These are phyloP conservation scores for Notolabrus celidotus DNA, from an alignment of 2,797 vertebrate genomes.

Conservation along the genomic window DNA sequence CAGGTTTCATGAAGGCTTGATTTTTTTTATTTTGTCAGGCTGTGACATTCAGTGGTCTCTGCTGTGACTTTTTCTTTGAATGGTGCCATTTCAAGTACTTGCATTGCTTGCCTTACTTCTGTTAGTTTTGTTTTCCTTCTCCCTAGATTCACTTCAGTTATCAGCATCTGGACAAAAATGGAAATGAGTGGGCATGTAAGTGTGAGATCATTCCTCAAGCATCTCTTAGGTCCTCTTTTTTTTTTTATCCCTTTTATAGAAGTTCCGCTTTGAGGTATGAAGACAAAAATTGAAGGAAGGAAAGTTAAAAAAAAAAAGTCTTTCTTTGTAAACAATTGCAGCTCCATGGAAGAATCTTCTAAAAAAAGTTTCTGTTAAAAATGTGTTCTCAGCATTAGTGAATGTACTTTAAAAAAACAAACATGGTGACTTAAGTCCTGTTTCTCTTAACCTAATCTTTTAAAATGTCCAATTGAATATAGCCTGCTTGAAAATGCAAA, in stretches of 20 bases:
- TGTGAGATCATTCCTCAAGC: not conserved
- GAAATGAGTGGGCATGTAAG: conserved; percentile 12
- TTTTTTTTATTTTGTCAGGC: conserved; percentile 9
- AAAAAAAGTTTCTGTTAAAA: not conserved
- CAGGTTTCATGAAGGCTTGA: conserved; percentile 46
- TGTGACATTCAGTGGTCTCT: not conserved
- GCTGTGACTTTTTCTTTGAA: conserved; percentile 19
- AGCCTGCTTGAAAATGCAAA: conserved; percentile 52
- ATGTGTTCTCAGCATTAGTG: conserved; percentile 10
- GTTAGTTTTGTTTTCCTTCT: conserved; percentile 6
- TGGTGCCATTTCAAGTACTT: conserved; percentile 25
- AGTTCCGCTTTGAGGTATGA: conserved; percentile 16
- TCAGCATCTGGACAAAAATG: not conserved
- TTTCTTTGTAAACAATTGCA: conserved; percentile 2
- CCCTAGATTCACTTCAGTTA: conserved; percentile 2
- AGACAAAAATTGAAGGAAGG: conserved; percentile 38
- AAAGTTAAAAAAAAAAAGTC: not conserved
- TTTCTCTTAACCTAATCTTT: conserved; percentile 40
- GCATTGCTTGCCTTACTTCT: conserved; percentile 7
- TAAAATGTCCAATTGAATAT: conserved; percentile 40
- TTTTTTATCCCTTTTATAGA: not conserved
- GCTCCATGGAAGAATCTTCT: conserved; percentile 7
- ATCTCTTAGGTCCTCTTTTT: not conserved
- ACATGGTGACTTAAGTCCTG: conserved; percentile 31
- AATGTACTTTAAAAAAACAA: conserved; percentile 53